A percentile compares a stretch with the other conserved stretches of the same genome.
phyloP scores from a whole-genome alignment of 2,797 vertebrate species.

The Lutjanus argentimaculatus region DNA sequence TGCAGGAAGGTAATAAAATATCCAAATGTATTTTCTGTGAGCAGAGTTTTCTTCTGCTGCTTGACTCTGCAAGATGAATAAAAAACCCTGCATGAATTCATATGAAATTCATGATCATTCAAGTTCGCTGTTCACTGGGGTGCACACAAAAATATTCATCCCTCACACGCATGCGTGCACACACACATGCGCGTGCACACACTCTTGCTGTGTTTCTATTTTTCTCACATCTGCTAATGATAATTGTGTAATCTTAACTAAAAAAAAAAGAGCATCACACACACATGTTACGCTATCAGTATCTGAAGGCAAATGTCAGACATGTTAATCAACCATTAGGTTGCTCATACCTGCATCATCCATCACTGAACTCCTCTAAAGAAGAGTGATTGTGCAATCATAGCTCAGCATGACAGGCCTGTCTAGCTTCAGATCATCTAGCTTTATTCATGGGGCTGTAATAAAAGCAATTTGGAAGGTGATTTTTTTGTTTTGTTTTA shows the following conservation, averaged over 20 bases:
- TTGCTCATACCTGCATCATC: neutral
- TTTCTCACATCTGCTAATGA: neutral
- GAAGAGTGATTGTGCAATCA: neutral
- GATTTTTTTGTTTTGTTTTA: neutral
- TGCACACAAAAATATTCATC: neutral
- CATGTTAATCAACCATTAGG: neutral
- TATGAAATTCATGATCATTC: constrained; percentile 1
- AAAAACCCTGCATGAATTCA: neutral
- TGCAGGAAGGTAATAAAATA: neutral
- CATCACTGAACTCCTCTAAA: neutral
- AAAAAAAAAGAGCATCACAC: neutral
- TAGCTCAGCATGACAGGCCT: neutral
- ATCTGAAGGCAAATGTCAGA: neutral
- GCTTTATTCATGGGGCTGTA: neutral
- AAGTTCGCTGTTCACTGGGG: neutral
- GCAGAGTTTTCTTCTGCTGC: neutral
- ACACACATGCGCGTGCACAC: neutral
- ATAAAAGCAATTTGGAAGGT: neutral
- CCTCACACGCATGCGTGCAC: neutral
- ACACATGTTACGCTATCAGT: neutral
- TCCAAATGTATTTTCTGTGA: neutral
- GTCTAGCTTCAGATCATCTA: neutral
- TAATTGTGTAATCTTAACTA: neutral
- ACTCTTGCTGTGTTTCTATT: neutral
- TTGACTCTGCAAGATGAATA: neutral